These are phyloP conservation scores for Myotis pilosus DNA, from an alignment of 2,797 vertebrate genomes.

Conservation along the genomic window DNA sequence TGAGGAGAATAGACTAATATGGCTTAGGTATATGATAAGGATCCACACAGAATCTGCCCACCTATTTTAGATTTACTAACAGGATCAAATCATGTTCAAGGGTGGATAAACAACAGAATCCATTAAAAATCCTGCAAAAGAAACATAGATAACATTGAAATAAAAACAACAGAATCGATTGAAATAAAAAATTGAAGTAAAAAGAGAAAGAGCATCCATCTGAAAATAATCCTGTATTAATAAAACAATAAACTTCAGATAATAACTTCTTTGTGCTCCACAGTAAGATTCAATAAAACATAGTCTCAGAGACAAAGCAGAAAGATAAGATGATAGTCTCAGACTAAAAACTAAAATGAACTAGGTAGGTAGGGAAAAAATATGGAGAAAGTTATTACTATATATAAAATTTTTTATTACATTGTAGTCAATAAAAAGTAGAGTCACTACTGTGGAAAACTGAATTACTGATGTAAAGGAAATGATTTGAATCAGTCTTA, in stretches of 20 bases:
- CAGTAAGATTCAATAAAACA: constrained; percentile 38
- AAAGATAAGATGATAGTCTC: not conserved
- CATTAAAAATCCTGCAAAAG: constrained; percentile 24
- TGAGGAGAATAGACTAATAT: not conserved
- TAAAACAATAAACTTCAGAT: constrained; percentile 14
- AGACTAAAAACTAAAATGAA: not conserved
- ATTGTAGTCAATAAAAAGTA: not conserved
- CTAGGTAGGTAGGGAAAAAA: not conserved
- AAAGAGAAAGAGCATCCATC: not conserved
- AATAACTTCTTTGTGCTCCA: not conserved
- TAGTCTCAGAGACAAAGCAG: constrained; percentile 10
- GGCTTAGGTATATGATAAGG: not conserved
- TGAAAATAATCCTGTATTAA: constrained; percentile 26
- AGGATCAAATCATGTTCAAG: not conserved
- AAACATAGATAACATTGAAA: constrained; percentile 4
- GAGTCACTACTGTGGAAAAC: not conserved
- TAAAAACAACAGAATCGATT: too few species aligned
- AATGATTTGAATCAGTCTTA: not conserved
- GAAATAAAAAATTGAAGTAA: not conserved
- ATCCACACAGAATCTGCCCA: not conserved
- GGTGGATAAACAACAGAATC: not conserved
- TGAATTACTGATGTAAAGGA: not conserved
- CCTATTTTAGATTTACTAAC: not conserved
- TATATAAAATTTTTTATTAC: not conserved
- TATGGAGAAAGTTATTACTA: constrained; percentile 10